Evolutionary conservation across 2,113 vertebrate genomes (phyloP).

Genomic region (Gymnorhina tibicen): DNA sequence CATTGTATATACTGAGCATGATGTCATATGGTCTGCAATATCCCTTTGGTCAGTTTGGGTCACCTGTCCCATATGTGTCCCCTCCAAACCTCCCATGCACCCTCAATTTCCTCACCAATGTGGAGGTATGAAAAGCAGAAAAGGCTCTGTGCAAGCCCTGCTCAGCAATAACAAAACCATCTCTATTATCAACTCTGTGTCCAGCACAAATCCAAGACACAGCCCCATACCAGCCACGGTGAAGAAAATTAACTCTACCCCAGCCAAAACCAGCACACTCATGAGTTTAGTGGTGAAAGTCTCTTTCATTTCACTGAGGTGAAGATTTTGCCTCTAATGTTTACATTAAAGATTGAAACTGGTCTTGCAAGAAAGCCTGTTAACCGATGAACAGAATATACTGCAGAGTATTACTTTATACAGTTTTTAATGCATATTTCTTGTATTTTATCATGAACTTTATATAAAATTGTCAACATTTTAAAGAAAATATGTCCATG

Average conservation of each 20-base stretch:
- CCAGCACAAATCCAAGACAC: neutral
- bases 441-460: conserved; percentile 44
- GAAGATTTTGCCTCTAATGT: conserved; percentile 12
- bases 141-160: neutral
- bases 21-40: neutral
- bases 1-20: neutral
- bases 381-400: neutral
- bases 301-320: neutral
- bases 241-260: neutral
- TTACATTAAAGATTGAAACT: conserved; percentile 34
- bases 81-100: neutral
- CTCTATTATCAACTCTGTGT: neutral
- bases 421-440: neutral
- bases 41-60: neutral
- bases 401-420: conserved; percentile 6
- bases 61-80: neutral
- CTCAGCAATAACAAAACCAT: neutral
- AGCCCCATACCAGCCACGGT: neutral
- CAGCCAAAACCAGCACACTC: neutral
- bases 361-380: neutral
- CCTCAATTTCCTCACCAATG: neutral
- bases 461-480: conserved; percentile 20
- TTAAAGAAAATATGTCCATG: conserved; percentile 17
- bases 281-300: neutral
- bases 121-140: neutral